phyloP scores from a whole-genome alignment of 2,797 vertebrate genomes.

The Sebastes ruberrimus region DNA sequence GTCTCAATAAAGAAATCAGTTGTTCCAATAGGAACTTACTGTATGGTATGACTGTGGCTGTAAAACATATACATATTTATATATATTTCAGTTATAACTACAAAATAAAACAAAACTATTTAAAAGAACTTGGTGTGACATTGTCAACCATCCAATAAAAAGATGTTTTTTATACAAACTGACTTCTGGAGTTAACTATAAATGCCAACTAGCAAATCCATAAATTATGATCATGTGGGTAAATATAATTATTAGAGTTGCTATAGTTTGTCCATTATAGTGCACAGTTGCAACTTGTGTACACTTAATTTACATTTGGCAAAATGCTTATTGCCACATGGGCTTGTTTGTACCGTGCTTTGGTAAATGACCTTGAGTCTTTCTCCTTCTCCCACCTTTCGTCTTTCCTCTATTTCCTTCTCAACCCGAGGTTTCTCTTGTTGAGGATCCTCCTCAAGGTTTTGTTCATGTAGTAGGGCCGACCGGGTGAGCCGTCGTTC shows the following conservation, averaged over 20 bases:
- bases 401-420: neutral
- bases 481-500: slow-evolving; percentile 78
- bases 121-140: neutral
- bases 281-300: neutral
- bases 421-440: slow-evolving; percentile 53
- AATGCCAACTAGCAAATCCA: neutral
- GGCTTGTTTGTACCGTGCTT: slow-evolving; percentile 13
- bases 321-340: neutral
- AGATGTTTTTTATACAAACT: neutral
- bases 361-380: slow-evolving; percentile 4
- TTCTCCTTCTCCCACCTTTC: slow-evolving; percentile 13
- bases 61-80: neutral
- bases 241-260: neutral
- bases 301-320: slow-evolving; percentile 16
- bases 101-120: neutral
- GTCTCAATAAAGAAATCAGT: slow-evolving; percentile 15
- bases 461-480: slow-evolving; percentile 77
- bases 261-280: neutral
- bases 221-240: neutral
- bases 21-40: slow-evolving; percentile 9
- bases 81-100: neutral
- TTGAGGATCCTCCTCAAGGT: slow-evolving; percentile 73
- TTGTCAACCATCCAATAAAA: neutral
- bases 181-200: neutral
- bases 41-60: neutral